Evolutionary conservation across 1,140 invertebrate species (phyloP).

Genomic region (Lasioglossum albipes): DNA sequence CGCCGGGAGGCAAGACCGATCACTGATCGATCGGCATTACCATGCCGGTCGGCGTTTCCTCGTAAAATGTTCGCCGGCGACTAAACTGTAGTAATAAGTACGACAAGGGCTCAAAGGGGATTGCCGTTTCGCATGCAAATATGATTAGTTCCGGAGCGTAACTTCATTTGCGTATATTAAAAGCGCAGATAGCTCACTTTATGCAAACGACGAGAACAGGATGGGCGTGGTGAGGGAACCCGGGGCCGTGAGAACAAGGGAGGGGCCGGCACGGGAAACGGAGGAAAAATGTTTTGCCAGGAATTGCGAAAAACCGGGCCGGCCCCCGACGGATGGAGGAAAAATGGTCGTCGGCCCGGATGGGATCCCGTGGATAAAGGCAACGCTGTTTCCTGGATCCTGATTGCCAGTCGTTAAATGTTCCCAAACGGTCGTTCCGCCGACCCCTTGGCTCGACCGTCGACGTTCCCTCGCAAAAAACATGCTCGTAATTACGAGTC

Average conservation of each 20-base stretch:
- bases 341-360: conserved; percentile 23
- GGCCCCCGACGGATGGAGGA: background rate
- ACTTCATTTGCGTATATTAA: conserved; percentile 78
- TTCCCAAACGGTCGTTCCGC: conserved; percentile 1
- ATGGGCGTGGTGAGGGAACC: conserved; percentile 31
- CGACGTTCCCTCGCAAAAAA: conserved; percentile 19
- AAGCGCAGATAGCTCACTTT: conserved; percentile 73
- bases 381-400: conserved; percentile 28
- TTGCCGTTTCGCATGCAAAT: conserved; percentile 77
- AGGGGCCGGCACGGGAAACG: conserved; percentile 5
- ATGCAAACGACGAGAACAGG: conserved; percentile 66
- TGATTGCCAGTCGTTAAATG: conserved; percentile 55
- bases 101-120: conserved; percentile 72
- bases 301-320: conserved; percentile 52
- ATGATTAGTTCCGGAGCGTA: conserved; percentile 77
- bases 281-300: conserved; percentile 54
- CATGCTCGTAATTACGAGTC: conserved; percentile 42
- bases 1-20: background rate
- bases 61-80: conserved; percentile 52
- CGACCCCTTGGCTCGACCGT: background rate
- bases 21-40: conserved; percentile 20
- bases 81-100: conserved; percentile 64
- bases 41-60: conserved; percentile 20
- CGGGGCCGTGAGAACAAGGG: conserved; percentile 1
- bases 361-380: conserved; percentile 5